Evolutionary conservation across 2,888 invertebrate species (phyloP), one percentile per base, ranked within the genome.

Genomic region (Melanargia galathea): DNA sequence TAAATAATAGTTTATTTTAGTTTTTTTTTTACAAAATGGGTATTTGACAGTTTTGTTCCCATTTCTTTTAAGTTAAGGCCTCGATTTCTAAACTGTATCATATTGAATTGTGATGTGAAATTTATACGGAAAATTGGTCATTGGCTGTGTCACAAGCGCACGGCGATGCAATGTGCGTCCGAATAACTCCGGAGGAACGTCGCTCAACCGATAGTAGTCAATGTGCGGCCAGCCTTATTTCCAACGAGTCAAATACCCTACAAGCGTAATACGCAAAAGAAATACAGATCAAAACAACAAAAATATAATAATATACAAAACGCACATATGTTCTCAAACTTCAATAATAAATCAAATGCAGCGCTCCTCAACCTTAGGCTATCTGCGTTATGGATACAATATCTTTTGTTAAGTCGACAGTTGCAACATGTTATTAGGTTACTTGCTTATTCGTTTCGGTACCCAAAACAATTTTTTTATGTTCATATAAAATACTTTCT

Each of bases 201-300:
- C n/a, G n/a, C n/a, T n/a, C n/a, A n/a, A n/a, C 26, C 26, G 26
- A 26, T 26, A 3, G 0, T 26, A 0, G 26, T 6, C 6, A 1
- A 5, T 30, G 30, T 5, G 7, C 30, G 30, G 3, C n/a, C n/a
- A n/a, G 30, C 30, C 30, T 2, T 30, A 30, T 7, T 30, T n/a
- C 4, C n/a, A 48, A 48, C 7, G 3, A 52, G 18, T 45, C 45
- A 46, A 45, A 57, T 33, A 57, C 45, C 45, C 26, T 16, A 54
- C 16, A 26, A 40, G n/a, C 24, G 18, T 18, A 46, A 58, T 46
- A 33, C n/a, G 46, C 22, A 54, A 20, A 58, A 30, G 8, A 24
- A 58, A 58, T 38, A 49, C 16, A 58, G 35, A 58, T 20, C 16
- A 38, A 58, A 58, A 24, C 24, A 58, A 58, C 46, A 52, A 58